Evolutionary conservation across 1,140 invertebrate genomes (phyloP).

Genomic region (Hormaphis cornu): DNA sequence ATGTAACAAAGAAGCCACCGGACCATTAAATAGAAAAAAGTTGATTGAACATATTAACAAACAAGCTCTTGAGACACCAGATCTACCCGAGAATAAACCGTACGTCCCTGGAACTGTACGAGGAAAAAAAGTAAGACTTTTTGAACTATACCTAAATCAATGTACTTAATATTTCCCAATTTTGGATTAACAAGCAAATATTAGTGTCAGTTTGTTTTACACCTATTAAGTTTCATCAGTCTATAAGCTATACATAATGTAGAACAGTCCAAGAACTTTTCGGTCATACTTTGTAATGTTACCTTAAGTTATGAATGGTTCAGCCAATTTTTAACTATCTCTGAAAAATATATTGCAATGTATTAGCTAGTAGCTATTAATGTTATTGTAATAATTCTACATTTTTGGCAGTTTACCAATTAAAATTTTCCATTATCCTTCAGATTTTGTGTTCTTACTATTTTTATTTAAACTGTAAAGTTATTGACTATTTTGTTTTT

Average conservation of each 20-base stretch:
- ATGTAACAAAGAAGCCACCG: slow-evolving; percentile 88
- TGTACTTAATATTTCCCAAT: background rate
- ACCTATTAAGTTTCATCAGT: too few species aligned
- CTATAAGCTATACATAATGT: too few species aligned
- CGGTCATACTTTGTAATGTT: too few species aligned
- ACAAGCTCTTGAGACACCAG: slow-evolving; percentile 92
- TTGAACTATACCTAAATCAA: background rate
- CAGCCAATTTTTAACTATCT: too few species aligned
- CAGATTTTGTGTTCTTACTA: background rate
- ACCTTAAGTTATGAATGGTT: too few species aligned
- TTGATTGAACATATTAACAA: slow-evolving; percentile 96
- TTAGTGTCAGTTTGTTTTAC: background rate
- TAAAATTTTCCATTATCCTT: slow-evolving; percentile 2
- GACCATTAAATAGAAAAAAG: slow-evolving; percentile 90
- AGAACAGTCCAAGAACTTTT: too few species aligned
- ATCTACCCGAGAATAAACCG: slow-evolving; percentile 90
- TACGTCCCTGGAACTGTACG: slow-evolving; percentile 78
- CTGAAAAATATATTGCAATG: background rate
- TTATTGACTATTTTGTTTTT: background rate
- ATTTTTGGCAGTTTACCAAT: background rate
- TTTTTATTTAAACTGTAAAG: background rate
- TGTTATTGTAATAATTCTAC: background rate
- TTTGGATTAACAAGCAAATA: background rate
- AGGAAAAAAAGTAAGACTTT: slow-evolving; percentile 69
- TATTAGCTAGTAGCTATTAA: background rate